A percentile compares a stretch with the other conserved stretches of the same genome.
Conservation (phyloP, 2,113 vertebrate species). For the Chelonoidis abingdonii region DNA sequence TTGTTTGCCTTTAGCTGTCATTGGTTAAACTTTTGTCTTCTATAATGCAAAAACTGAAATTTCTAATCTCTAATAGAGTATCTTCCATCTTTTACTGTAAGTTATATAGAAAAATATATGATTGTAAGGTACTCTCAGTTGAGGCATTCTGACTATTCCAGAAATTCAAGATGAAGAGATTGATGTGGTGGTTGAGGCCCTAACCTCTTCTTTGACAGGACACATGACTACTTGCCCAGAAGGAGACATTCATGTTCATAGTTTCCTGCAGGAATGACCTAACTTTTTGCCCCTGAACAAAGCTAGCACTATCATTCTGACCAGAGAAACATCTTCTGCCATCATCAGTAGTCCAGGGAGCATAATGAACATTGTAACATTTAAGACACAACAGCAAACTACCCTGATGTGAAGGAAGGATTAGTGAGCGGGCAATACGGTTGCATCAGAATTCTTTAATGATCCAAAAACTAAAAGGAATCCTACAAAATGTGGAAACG, state of each 20-base stretch:
- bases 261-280: not conserved
- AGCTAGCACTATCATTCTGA: not conserved
- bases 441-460: too few relatives aligned
- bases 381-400: not conserved
- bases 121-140: not conserved
- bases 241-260: not conserved
- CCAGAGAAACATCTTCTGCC: not conserved
- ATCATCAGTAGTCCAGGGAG: not conserved
- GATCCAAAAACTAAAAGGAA: too few relatives aligned
- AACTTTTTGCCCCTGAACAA: not conserved
- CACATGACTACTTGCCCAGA: not conserved
- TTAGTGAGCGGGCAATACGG: too few relatives aligned
- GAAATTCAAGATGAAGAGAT: not conserved
- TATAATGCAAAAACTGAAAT: rapidly evolving
- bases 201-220: not conserved
- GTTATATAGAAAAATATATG: not conserved
- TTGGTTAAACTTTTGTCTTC: not conserved
- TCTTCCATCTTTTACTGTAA: not conserved
- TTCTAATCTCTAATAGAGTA: not conserved
- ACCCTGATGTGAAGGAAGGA: too few relatives aligned
- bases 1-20: rapidly evolving
- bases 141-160: not conserved
- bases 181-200: not conserved
- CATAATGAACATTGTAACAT: not conserved
- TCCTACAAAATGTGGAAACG: too few relatives aligned